Percentiles rank a stretch among this genome's conserved stretches.
phyloP scores from a whole-genome alignment of 2,888 invertebrate species.

The Andrena marginata region DNA sequence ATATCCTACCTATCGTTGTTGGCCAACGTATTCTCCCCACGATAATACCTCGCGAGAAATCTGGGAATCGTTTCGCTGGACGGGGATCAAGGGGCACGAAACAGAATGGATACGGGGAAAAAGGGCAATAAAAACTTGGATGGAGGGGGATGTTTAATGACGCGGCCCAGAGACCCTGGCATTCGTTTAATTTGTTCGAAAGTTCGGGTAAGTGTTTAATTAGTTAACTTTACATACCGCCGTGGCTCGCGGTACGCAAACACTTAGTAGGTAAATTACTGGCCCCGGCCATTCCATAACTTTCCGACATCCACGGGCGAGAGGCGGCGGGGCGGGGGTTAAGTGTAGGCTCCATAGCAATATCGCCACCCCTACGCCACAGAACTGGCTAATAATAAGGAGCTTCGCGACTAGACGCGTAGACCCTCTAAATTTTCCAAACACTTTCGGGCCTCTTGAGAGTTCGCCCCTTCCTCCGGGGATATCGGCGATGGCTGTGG shows the following conservation, averaged over 20 bases:
- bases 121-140: slow-evolving; percentile 71
- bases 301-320: slow-evolving; percentile 69
- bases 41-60: slow-evolving; percentile 51
- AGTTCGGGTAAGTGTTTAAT: slow-evolving; percentile 81
- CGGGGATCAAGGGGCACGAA: background rate
- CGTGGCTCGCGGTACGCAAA: slow-evolving; percentile 74
- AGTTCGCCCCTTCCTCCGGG: background rate
- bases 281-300: slow-evolving; percentile 80
- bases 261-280: slow-evolving; percentile 82
- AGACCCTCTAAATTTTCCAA: slow-evolving; percentile 41
- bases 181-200: slow-evolving; percentile 80
- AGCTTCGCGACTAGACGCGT: slow-evolving; percentile 41
- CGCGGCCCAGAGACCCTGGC: slow-evolving; percentile 63
- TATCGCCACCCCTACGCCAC: slow-evolving; percentile 58
- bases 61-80: slow-evolving; percentile 25
- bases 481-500: background rate
- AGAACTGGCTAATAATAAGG: slow-evolving; percentile 72
- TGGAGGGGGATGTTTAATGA: slow-evolving; percentile 75
- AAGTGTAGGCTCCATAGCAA: slow-evolving; percentile 70
- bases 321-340: slow-evolving; percentile 41
- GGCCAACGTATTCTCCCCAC: no score
- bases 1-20: no score
- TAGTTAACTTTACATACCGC: slow-evolving; percentile 79
- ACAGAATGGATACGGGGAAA: slow-evolving; percentile 30
- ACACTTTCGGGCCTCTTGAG: slow-evolving; percentile 17